Evolutionary conservation across 1,140 invertebrate genomes (phyloP), one percentile per base, ranked within the genome.

Genomic region (Lucilia sericata): DNA sequence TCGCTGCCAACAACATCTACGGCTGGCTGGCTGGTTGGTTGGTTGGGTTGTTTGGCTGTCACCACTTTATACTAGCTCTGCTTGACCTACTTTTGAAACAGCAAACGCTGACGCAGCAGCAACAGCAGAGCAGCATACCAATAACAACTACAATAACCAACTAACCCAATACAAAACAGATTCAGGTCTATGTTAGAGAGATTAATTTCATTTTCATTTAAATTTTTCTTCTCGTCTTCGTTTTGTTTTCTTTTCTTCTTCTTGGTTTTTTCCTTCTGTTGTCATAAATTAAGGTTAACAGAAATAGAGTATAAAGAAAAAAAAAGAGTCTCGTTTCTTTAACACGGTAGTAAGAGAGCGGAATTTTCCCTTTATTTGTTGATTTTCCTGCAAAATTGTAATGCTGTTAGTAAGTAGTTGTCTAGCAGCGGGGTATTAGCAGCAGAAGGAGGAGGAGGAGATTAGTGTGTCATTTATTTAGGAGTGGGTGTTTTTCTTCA

Each of bases 101-200:
- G 65, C 65, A 70, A 8, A 19, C 10, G n/a, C 65, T 30, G 3
- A 10, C 5, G 5, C 42, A 42, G 5, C 42, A 42, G 42, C 42
- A 42, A 42, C 42, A 30, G 42, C 10, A 42, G 5, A 42, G 5
- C 25, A 42, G 10, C 42, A 10, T 42, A 42, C 10, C 42, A 70
- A 21, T 17, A 65, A 65, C 8, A 78, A 42, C 14, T n/a, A 78
- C 75, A 78, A 17, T 19, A 17, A 51, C 30, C 3, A 34, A 74
- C 14, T 30, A 30, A 30, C 25, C 25, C 25, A 30, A 30, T 30
- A 49, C 42, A 4, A 19, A 25, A 80, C 47, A 90, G 86, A 91
- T 91, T 91, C 87, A 91, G 89, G 89, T 91, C 89, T 91, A 91
- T 91, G 89, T 91, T 91, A 91, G 88, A 90, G 88, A 90, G 88